Evolutionary conservation across 2,113 vertebrate species (phyloP).

Genomic region (Ifrita kowaldi): DNA sequence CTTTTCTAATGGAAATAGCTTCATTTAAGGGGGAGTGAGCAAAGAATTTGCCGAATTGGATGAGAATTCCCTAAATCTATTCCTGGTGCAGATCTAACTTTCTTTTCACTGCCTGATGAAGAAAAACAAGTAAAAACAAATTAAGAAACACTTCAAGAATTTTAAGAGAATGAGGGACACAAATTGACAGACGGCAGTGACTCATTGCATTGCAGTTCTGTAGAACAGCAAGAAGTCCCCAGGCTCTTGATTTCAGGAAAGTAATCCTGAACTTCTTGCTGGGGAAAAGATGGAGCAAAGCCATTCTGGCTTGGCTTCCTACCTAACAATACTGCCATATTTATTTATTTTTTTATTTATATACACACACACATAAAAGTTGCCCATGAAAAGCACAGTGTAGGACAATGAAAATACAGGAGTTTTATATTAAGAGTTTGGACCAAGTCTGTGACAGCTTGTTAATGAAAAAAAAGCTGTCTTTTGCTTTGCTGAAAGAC

Average conservation of each 20-base stretch:
- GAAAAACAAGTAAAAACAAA: slow-evolving; percentile 58
- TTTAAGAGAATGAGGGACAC: background rate
- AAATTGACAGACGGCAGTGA: background rate
- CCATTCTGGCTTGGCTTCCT: background rate
- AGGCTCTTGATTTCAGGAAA: background rate
- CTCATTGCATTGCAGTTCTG: background rate
- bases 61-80: slow-evolving; percentile 48
- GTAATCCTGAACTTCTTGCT: background rate
- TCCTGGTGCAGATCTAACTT: background rate
- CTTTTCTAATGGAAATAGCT: slow-evolving; percentile 42
- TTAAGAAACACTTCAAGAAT: slow-evolving; percentile 20
- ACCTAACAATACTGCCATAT: background rate
- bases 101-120: slow-evolving; percentile 39
- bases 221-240: background rate
- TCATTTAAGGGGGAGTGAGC: slow-evolving; percentile 22
- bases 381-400: background rate
- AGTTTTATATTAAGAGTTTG: background rate
- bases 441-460: background rate
- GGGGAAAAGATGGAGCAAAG: background rate
- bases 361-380: background rate
- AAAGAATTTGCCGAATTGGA: slow-evolving; percentile 24
- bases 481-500: background rate
- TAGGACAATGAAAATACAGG: background rate
- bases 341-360: background rate
- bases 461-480: background rate